These are phyloP conservation scores for Gambusia affinis DNA, from an alignment of 2,113 vertebrate species.

Conservation along the genomic window DNA sequence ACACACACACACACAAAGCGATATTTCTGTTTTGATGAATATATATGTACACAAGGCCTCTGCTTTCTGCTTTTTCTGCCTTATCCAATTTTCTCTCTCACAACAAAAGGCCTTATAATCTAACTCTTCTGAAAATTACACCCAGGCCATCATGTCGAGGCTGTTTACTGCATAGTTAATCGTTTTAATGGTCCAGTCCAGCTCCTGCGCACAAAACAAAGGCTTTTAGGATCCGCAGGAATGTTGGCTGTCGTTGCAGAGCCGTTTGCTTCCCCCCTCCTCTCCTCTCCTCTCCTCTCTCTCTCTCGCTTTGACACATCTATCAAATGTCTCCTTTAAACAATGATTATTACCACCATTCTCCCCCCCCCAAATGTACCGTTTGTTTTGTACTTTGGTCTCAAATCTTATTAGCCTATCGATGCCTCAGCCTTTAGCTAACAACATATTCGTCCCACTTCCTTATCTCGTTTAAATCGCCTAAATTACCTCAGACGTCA, in stretches of 20 bases:
- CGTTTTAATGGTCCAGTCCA: constrained; percentile 64
- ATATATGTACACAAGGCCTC: constrained; percentile 74
- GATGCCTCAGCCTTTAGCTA: constrained; percentile 49
- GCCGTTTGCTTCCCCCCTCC: constrained; percentile 31
- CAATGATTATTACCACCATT: constrained; percentile 11
- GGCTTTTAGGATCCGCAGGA: constrained; percentile 76
- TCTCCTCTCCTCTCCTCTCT: constrained; percentile 24
- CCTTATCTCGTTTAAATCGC: constrained; percentile 66
- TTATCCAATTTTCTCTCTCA: constrained; percentile 47
- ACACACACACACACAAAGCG: constrained; percentile 40
- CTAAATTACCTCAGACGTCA: constrained; percentile 72
- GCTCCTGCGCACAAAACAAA: constrained; percentile 77
- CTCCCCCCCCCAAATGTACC: neutral
- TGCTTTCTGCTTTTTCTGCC: constrained; percentile 9
- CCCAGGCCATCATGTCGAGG: constrained; percentile 41
- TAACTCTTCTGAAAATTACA: constrained; percentile 47
- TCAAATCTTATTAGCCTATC: constrained; percentile 19
- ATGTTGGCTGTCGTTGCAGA: constrained; percentile 68
- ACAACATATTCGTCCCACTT: constrained; percentile 66
- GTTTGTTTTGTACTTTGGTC: constrained; percentile 8
- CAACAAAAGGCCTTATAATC: constrained; percentile 64
- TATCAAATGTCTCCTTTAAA: constrained; percentile 50
- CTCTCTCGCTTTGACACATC: constrained; percentile 51
- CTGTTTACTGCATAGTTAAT: constrained; percentile 73
- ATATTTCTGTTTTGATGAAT: constrained; percentile 54